phyloP scores from a whole-genome alignment of 2,888 invertebrate species.

The Epinotia brunnichana region DNA sequence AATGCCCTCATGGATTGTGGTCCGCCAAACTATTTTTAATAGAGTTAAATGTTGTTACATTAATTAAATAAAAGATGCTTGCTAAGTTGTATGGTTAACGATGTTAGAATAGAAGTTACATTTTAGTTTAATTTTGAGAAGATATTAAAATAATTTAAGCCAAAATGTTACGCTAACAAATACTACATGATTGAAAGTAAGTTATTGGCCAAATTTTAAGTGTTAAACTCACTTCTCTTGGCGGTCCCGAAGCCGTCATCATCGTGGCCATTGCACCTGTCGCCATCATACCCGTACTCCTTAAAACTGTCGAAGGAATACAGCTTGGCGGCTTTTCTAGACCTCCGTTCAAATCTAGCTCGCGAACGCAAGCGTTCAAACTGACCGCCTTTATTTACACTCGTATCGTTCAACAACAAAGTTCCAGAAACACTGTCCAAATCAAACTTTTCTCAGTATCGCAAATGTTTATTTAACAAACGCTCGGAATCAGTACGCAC shows the following conservation, averaged over 20 bases:
- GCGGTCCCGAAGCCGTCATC: constrained; percentile 75
- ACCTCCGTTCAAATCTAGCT: constrained; percentile 37
- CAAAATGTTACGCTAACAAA: no score
- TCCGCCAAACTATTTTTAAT: no score
- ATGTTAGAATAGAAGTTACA: no score
- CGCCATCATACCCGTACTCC: constrained; percentile 80
- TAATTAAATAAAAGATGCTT: no score
- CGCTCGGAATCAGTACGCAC: constrained; percentile 68
- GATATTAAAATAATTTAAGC: no score
- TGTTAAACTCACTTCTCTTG: constrained; percentile 73
- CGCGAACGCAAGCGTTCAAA: constrained; percentile 29
- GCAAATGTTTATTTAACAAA: constrained; percentile 66
- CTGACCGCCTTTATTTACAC: constrained; percentile 49
- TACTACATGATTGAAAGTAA: neutral
- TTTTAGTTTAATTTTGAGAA: no score
- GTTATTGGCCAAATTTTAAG: neutral
- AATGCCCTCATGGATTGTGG: no score
- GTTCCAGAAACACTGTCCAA: constrained; percentile 48
- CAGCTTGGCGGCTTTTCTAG: constrained; percentile 76
- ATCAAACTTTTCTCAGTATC: constrained; percentile 56
- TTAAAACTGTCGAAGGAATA: constrained; percentile 83
- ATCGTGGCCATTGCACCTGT: constrained; percentile 71
- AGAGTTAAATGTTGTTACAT: no score
- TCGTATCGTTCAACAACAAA: constrained; percentile 45
- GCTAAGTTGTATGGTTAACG: no score